Percentiles rank a stretch among this genome's conserved stretches.
Evolutionary conservation across 2,888 invertebrate species (phyloP).

Genomic region (Laothoe populi): DNA sequence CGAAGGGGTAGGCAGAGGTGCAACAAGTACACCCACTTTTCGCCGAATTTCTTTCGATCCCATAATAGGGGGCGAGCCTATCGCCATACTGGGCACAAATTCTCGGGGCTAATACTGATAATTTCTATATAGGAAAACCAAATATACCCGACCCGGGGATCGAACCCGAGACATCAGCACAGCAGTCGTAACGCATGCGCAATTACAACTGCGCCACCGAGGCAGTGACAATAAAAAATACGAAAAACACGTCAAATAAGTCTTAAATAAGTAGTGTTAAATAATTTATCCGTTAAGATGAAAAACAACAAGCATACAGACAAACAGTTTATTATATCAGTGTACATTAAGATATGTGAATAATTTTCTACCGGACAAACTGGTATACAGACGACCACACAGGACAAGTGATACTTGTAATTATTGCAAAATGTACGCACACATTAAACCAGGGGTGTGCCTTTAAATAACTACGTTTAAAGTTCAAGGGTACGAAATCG

Average conservation of each 20-base stretch:
- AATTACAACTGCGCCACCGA: too few species aligned
- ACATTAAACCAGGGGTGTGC: conserved; percentile 2
- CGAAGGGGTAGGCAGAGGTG: too few species aligned
- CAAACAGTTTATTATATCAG: background rate
- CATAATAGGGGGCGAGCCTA: too few species aligned
- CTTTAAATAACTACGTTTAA: conserved; percentile 14
- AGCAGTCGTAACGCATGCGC: too few species aligned
- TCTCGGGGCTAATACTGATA: too few species aligned
- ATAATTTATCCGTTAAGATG: background rate
- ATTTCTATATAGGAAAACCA: too few species aligned
- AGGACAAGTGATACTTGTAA: conserved; percentile 13
- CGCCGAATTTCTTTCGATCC: too few species aligned
- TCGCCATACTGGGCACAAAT: too few species aligned
- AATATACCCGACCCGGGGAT: too few species aligned
- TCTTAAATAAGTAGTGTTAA: background rate
- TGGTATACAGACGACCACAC: conserved; percentile 19
- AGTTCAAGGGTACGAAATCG: conserved; percentile 15
- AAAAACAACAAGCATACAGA: background rate
- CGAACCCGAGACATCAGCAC: too few species aligned
- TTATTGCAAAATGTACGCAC: conserved; percentile 3
- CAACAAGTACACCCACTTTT: too few species aligned
- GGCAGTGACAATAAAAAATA: background rate
- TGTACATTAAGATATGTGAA: conserved; percentile 14
- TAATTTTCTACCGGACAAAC: conserved; percentile 22
- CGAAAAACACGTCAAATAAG: background rate